phyloP scores from a whole-genome alignment of 2,797 vertebrate genomes.

The Varecia variegata region DNA sequence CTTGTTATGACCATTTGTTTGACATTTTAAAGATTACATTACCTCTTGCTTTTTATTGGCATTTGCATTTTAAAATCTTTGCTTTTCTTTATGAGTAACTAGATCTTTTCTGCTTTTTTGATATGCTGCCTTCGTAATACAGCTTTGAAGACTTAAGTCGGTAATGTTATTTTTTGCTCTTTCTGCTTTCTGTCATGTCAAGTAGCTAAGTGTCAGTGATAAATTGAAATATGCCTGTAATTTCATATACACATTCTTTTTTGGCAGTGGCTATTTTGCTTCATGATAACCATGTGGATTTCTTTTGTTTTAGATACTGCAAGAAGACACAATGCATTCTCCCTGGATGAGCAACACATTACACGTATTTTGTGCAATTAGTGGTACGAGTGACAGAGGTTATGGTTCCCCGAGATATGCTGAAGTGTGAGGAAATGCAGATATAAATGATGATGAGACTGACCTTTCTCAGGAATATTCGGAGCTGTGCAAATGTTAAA shows the following conservation, averaged over 20 bases:
- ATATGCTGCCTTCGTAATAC: slow-evolving; percentile 86
- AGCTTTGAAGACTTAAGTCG: slow-evolving; percentile 92
- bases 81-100: slow-evolving; percentile 74
- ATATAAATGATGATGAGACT: slow-evolving; percentile 55
- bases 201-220: slow-evolving; percentile 43
- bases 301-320: slow-evolving; percentile 89
- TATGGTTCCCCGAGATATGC: slow-evolving; percentile 84
- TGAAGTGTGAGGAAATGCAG: slow-evolving; percentile 74
- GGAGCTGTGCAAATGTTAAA: slow-evolving; percentile 70
- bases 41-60: slow-evolving; percentile 1
- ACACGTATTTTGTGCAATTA: slow-evolving; percentile 96
- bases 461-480: slow-evolving; percentile 84
- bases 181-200: slow-evolving; percentile 75
- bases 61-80: not conserved
- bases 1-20: not conserved
- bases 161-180: slow-evolving; percentile 80
- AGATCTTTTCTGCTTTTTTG: slow-evolving; percentile 83
- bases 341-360: slow-evolving; percentile 93
- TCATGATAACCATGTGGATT: slow-evolving; percentile 30
- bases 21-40: not conserved
- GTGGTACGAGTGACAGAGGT: slow-evolving; percentile 89
- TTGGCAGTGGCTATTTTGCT: not conserved
- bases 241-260: slow-evolving; percentile 52
- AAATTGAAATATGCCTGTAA: slow-evolving; percentile 46
- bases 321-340: slow-evolving; percentile 92